These are phyloP conservation scores for Gallinago stenura DNA, from an alignment of 2,797 vertebrate species.

Conservation along the genomic window DNA sequence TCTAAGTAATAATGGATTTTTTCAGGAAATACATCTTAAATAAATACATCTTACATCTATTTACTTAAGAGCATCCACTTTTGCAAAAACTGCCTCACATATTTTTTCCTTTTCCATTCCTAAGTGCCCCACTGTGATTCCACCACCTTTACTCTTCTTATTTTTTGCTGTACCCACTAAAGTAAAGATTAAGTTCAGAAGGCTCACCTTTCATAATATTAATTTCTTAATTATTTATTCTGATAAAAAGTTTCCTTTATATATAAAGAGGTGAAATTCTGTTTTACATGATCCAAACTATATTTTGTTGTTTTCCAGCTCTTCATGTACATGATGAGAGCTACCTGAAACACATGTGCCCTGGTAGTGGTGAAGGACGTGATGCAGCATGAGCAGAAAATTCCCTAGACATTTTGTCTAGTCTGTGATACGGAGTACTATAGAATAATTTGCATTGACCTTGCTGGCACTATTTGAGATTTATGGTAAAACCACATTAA, in stretches of 20 bases:
- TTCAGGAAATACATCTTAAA: background rate
- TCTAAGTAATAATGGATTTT: background rate
- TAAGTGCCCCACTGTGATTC: background rate
- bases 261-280: background rate
- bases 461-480: background rate
- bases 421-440: background rate
- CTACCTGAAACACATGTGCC: background rate
- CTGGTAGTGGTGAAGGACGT: fast-evolving
- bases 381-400: background rate
- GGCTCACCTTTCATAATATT: background rate
- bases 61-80: background rate
- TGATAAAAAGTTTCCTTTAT: background rate
- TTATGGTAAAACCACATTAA: background rate
- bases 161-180: background rate
- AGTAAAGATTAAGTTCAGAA: background rate
- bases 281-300: background rate
- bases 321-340: background rate
- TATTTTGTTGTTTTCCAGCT: background rate
- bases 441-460: background rate
- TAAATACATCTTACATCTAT: background rate
- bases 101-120: background rate
- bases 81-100: background rate
- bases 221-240: background rate
- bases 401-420: background rate
- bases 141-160: background rate